These are phyloP conservation scores for Nannoperca australis DNA, from an alignment of 2,797 vertebrate species.

Conservation along the genomic window DNA sequence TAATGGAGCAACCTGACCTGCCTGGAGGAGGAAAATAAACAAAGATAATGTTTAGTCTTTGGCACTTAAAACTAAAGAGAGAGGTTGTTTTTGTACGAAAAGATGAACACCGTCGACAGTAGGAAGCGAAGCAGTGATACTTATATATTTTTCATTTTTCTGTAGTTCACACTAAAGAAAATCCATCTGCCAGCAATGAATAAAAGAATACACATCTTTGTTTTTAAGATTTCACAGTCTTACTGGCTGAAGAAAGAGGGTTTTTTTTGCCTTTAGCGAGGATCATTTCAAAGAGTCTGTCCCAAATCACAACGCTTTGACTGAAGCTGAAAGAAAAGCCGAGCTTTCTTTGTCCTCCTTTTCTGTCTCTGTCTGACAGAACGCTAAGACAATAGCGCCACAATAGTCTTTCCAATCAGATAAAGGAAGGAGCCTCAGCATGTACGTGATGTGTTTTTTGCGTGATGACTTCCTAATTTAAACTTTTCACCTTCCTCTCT, in stretches of 20 bases:
- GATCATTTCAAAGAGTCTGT: constrained; percentile 21
- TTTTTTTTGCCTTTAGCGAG: not conserved
- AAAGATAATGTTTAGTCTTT: constrained; percentile 25
- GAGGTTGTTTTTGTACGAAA: not conserved
- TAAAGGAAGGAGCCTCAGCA: constrained; percentile 14
- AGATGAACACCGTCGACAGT: not conserved
- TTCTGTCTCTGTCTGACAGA: constrained; percentile 27
- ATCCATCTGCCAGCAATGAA: not conserved
- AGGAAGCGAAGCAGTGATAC: not conserved
- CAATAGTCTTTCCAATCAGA: constrained; percentile 33
- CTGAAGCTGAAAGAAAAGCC: constrained; percentile 38
- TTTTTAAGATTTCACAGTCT: constrained; percentile 13
- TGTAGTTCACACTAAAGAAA: not conserved
- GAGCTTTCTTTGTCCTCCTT: constrained; percentile 32
- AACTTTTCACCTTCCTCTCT: constrained; percentile 60
- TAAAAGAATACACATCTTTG: constrained; percentile 1
- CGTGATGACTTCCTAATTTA: constrained; percentile 29
- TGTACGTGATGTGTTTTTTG: constrained; percentile 8
- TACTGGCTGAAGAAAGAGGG: not conserved
- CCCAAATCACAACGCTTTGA: constrained; percentile 28
- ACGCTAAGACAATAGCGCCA: constrained; percentile 29
- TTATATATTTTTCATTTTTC: not conserved
- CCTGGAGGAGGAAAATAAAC: constrained; percentile 38
- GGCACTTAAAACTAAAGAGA: not conserved
- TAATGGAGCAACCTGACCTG: constrained; percentile 16